These are phyloP conservation scores for Pandemis cinnamomeana DNA, from an alignment of 2,888 invertebrate species.

Conservation along the genomic window DNA sequence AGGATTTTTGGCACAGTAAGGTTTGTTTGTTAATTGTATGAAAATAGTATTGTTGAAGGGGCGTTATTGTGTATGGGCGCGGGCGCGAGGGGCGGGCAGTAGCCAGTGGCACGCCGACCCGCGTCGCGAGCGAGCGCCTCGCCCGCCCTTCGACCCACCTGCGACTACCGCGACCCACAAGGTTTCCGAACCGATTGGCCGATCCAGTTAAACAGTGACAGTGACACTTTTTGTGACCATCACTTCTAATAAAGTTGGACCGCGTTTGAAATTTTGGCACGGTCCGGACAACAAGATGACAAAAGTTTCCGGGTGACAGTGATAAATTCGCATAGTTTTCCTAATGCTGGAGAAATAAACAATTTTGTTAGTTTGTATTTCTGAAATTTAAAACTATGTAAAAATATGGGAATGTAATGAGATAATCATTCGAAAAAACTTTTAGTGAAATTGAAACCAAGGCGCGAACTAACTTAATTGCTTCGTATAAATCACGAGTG, in stretches of 20 bases:
- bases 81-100: slow-evolving; percentile 57
- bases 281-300: slow-evolving; percentile 34
- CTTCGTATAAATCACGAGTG: slow-evolving; percentile 18
- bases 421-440: background rate
- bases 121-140: slow-evolving; percentile 68
- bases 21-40: background rate
- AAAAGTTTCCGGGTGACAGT: slow-evolving; percentile 36
- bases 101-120: slow-evolving; percentile 72
- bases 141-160: slow-evolving; percentile 53
- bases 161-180: slow-evolving; percentile 44
- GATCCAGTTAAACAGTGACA: slow-evolving; percentile 50
- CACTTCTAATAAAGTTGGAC: slow-evolving; percentile 25
- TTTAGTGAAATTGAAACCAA: slow-evolving; percentile 3
- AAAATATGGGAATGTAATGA: slow-evolving; percentile 4
- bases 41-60: slow-evolving; percentile 35
- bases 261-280: slow-evolving; percentile 18
- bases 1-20: background rate
- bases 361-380: slow-evolving; percentile 7
- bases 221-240: slow-evolving; percentile 48
- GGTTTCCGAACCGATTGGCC: slow-evolving; percentile 48
- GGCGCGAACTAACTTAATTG: slow-evolving; percentile 15
- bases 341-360: background rate
- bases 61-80: slow-evolving; percentile 46
- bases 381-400: background rate
- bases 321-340: slow-evolving; percentile 29